A percentile compares a stretch with the other conserved stretches of the same genome.
phyloP scores from a whole-genome alignment of 2,113 vertebrate genomes.

The Bubo scandiacus region DNA sequence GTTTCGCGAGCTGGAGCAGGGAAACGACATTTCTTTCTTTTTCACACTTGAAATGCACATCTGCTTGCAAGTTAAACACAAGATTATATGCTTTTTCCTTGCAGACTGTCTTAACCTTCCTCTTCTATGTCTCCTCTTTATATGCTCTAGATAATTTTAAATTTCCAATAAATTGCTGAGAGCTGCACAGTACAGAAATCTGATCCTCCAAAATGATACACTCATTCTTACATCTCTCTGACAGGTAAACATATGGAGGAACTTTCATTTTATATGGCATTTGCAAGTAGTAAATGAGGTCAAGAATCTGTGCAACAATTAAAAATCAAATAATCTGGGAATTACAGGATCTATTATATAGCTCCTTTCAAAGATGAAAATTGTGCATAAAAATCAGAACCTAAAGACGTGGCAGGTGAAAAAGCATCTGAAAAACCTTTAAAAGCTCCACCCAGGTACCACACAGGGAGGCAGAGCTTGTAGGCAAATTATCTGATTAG shows the following conservation, averaged over 20 bases:
- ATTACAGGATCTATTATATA: not conserved
- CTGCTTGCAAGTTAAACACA: not conserved
- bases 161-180: not conserved
- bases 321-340: not conserved
- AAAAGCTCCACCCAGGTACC: not conserved
- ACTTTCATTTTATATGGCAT: not conserved
- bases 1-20: not conserved
- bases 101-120: not conserved
- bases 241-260: not conserved
- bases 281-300: not conserved
- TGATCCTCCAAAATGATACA: not conserved
- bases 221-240: not conserved
- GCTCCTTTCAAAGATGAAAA: not conserved
- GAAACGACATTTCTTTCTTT: not conserved
- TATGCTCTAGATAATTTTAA: not conserved
- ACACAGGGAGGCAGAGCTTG: not conserved
- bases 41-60: not conserved
- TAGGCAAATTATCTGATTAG: not conserved
- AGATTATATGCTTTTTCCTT: not conserved
- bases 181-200: not conserved
- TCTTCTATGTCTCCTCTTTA: not conserved
- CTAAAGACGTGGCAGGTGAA: not conserved
- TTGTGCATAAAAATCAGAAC: not conserved
- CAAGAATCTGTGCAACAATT: not conserved
- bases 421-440: not conserved